A percentile compares a stretch with the other conserved stretches of the same genome.
Evolutionary conservation across 2,797 vertebrate genomes (phyloP).

Genomic region (Gobio occitaniae): DNA sequence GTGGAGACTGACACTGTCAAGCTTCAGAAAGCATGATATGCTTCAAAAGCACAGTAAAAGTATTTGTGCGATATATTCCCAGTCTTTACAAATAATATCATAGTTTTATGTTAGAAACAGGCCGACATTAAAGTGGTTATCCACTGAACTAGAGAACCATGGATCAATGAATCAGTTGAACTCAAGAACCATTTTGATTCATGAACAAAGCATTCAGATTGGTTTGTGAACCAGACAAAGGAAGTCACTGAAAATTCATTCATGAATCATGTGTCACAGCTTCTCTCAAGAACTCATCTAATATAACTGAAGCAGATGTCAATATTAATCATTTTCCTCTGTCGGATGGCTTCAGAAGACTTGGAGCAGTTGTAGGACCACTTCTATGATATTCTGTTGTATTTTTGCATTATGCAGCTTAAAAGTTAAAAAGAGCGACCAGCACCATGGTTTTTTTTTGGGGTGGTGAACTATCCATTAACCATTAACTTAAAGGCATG

Average conservation of each 20-base stretch:
- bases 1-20: background rate
- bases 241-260: background rate
- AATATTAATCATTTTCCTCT: background rate
- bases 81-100: background rate
- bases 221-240: background rate
- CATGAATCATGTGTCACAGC: background rate
- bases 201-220: background rate
- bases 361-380: too few relatives aligned
- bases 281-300: background rate
- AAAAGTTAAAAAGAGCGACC: background rate
- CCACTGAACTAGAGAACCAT: background rate
- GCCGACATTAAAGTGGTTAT: background rate
- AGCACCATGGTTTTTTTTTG: background rate
- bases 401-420: background rate
- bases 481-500: too few relatives aligned
- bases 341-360: background rate
- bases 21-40: background rate
- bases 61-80: background rate
- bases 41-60: background rate
- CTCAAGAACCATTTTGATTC: background rate
- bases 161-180: background rate
- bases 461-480: too few relatives aligned
- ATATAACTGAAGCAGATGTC: background rate
- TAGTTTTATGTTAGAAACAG: background rate
- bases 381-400: background rate